A percentile compares a stretch with the other conserved stretches of the same genome.
Conservation (phyloP, 2,888 invertebrate species). For the Tetragnatha montana region DNA sequence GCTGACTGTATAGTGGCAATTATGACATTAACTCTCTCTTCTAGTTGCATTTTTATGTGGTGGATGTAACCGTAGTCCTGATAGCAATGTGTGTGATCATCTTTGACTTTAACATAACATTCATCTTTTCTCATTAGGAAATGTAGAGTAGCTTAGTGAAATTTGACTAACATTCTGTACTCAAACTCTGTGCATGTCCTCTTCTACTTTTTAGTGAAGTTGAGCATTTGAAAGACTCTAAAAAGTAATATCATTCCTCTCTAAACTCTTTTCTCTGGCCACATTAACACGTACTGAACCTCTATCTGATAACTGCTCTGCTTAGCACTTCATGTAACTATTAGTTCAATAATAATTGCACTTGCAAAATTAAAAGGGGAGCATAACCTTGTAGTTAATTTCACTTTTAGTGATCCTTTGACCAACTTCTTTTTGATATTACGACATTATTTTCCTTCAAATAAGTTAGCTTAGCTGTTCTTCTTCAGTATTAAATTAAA, state of each 20-base stretch:
- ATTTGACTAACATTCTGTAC: slow-evolving; percentile 18
- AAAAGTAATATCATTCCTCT: slow-evolving; percentile 4
- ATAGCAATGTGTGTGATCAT: slow-evolving; percentile 11
- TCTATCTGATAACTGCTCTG: too few species aligned
- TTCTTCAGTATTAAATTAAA: too few species aligned
- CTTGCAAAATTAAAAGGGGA: too few species aligned
- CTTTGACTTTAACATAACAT: slow-evolving; percentile 13
- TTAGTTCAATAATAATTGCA: too few species aligned
- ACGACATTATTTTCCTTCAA: too few species aligned
- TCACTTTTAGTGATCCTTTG: too few species aligned
- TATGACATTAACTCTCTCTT: slow-evolving; percentile 7
- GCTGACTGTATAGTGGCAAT: slow-evolving; percentile 57
- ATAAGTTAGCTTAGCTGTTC: too few species aligned
- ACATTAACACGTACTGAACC: not conserved
- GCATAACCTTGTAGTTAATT: too few species aligned
- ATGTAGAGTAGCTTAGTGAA: slow-evolving; percentile 48
- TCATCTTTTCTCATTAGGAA: slow-evolving; percentile 22
- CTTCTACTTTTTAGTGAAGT: slow-evolving; percentile 32
- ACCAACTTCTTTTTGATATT: too few species aligned
- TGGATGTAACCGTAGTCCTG: slow-evolving; percentile 32
- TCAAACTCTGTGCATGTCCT: slow-evolving; percentile 54
- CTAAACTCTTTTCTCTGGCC: not conserved
- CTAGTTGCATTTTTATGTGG: slow-evolving; percentile 37
- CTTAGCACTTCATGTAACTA: too few species aligned
- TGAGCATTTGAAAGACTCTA: slow-evolving; percentile 67